These are phyloP conservation scores for Trachythela sp. DNA, from an alignment of 64 coral and sea anemone genomes.

Conservation along the genomic window DNA sequence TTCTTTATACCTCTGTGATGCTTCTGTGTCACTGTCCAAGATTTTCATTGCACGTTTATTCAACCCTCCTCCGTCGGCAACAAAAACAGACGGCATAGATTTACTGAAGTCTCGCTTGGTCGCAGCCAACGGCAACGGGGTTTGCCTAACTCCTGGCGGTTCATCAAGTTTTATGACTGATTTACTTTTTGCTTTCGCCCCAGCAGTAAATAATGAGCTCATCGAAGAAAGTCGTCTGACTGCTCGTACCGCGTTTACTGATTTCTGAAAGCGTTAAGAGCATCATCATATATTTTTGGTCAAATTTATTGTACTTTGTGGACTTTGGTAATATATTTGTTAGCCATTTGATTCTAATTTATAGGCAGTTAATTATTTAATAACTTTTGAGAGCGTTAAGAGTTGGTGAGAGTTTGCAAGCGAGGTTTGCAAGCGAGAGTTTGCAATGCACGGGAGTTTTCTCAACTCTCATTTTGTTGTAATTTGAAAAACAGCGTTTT, in stretches of 20 bases:
- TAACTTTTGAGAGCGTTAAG: no score
- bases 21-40: background rate
- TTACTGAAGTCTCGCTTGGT: background rate
- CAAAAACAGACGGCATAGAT: background rate
- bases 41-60: background rate
- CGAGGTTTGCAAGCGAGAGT: no score
- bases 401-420: no score
- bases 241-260: background rate
- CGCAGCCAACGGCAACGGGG: background rate
- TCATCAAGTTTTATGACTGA: background rate
- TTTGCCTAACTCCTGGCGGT: background rate
- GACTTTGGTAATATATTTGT: no score
- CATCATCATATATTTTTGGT: background rate
- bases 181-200: background rate
- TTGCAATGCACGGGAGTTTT: no score
- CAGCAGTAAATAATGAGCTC: background rate
- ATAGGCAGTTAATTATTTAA: no score
- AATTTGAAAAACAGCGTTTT: no score
- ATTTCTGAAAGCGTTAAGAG: background rate
- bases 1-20: background rate
- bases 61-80: background rate
- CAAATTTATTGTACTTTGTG: background rate
- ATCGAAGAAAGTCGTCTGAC: background rate
- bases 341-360: no score
- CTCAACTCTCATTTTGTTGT: no score